These are phyloP conservation scores for Geotrypetes seraphini DNA, from an alignment of 2,797 vertebrate species.

Conservation along the genomic window DNA sequence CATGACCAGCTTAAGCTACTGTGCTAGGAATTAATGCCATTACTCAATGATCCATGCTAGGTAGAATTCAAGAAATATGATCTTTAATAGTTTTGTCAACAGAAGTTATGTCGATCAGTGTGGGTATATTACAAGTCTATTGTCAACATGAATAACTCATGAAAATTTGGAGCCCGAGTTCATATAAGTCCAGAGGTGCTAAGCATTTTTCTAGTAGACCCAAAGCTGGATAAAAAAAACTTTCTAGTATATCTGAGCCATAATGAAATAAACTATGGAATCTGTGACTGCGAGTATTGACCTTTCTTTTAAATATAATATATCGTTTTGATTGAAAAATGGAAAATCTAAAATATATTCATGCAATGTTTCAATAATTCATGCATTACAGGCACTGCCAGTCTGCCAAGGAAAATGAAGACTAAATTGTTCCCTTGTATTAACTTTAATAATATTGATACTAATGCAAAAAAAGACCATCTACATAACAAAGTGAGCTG, in stretches of 20 bases:
- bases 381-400: slow-evolving; percentile 1
- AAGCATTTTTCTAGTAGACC: too few relatives aligned
- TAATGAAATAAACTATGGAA: too few relatives aligned
- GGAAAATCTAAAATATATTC: slow-evolving; percentile 16
- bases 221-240: slow-evolving; percentile 2
- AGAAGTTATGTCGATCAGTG: slow-evolving; percentile 34
- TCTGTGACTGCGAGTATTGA: slow-evolving; percentile 32
- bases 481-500: slow-evolving; percentile 9
- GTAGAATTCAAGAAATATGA: slow-evolving; percentile 27
- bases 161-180: too few relatives aligned
- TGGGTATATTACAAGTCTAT: slow-evolving; percentile 25
- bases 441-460: slow-evolving; percentile 20
- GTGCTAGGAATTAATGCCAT: slow-evolving; percentile 27
- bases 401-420: not conserved
- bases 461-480: slow-evolving; percentile 8
- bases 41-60: slow-evolving; percentile 22
- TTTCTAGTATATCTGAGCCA: slow-evolving; percentile 46
- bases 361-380: slow-evolving; percentile 4
- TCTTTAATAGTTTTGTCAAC: slow-evolving; percentile 21
- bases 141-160: slow-evolving; percentile 35
- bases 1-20: too few relatives aligned
- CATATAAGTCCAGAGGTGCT: too few relatives aligned
- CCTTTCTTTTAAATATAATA: slow-evolving; percentile 29
- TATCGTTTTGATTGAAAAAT: slow-evolving; percentile 13
- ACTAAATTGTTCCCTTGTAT: slow-evolving; percentile 8